phyloP scores from a whole-genome alignment of 2,888 invertebrate genomes.

The Auanema sp. region DNA sequence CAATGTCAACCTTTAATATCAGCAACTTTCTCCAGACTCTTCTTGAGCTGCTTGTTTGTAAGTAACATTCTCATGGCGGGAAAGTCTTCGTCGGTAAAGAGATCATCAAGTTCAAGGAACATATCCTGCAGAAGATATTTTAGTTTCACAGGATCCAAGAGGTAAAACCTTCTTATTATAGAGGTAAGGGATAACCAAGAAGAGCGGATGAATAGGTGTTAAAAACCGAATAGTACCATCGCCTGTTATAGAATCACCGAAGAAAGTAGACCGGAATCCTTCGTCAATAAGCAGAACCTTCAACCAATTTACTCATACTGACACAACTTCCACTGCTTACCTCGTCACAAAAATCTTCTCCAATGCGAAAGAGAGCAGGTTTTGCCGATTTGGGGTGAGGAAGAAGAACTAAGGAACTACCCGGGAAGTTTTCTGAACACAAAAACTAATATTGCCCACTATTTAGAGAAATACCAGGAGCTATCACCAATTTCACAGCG shows the following conservation, averaged over 20 bases:
- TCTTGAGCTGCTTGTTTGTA: constrained; percentile 28
- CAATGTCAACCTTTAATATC: constrained; percentile 40
- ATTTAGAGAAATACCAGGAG: constrained; percentile 9
- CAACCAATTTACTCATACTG: too few relatives aligned
- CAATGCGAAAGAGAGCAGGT: constrained; percentile 28
- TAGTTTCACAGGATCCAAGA: too few relatives aligned
- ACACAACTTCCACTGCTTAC: too few relatives aligned
- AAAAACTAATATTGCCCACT: neutral
- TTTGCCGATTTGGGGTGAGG: constrained; percentile 24
- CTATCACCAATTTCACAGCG: neutral
- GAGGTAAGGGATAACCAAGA: constrained; percentile 47
- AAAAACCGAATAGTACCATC: constrained; percentile 41
- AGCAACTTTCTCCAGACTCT: constrained; percentile 26
- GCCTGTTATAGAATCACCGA: constrained; percentile 45
- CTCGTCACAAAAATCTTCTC: constrained; percentile 34
- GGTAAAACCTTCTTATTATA: constrained; percentile 25
- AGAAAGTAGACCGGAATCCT: constrained; percentile 46
- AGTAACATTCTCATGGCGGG: constrained; percentile 25
- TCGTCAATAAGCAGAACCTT: constrained; percentile 41
- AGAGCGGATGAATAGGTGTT: constrained; percentile 47
- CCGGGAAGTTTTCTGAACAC: neutral
- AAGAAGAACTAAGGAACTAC: constrained; percentile 8
- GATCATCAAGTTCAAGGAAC: constrained; percentile 40
- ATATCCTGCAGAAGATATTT: constrained; percentile 19
- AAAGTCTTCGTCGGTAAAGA: constrained; percentile 37